phyloP scores from a whole-genome alignment of 2,797 vertebrate species.

The Sebastes nivosus region DNA sequence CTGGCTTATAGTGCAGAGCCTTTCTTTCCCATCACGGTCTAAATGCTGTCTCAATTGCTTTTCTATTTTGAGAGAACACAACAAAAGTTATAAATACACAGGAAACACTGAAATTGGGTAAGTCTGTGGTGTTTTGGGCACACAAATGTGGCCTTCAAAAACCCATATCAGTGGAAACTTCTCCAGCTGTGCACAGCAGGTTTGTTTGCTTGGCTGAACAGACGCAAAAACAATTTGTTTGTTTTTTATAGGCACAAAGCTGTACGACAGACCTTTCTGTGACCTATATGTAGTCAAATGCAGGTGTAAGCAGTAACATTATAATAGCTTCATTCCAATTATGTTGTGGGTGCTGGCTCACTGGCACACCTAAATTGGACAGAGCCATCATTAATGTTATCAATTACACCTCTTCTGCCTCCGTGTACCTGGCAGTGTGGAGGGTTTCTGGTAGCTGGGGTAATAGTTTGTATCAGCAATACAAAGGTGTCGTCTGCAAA shows the following conservation, averaged over 20 bases:
- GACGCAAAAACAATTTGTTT: not conserved
- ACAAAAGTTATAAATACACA: not conserved
- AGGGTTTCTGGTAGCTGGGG: not conserved
- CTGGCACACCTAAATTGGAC: not conserved
- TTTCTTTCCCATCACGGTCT: not conserved
- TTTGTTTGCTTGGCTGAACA: conserved; percentile 1
- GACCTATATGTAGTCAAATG: not conserved
- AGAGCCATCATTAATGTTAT: not conserved
- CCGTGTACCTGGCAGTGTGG: not conserved
- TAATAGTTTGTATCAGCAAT: not conserved
- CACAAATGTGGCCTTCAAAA: not conserved
- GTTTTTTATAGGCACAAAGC: conserved; percentile 1
- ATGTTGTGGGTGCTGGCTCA: not conserved
- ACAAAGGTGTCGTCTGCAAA: not conserved
- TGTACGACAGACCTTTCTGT: not conserved
- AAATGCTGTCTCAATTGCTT: not conserved
- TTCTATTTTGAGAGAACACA: not conserved
- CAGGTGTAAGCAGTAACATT: not conserved
- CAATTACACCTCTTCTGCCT: not conserved
- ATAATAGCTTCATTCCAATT: not conserved
- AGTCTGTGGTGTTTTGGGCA: not conserved
- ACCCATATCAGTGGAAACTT: not conserved
- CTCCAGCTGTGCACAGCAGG: not conserved
- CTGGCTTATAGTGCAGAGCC: not conserved
- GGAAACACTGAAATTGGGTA: not conserved